Base-by-base conservation (phyloP, 2,797 vertebrate genomes). In the Gymnothorax javanicus region DNA sequence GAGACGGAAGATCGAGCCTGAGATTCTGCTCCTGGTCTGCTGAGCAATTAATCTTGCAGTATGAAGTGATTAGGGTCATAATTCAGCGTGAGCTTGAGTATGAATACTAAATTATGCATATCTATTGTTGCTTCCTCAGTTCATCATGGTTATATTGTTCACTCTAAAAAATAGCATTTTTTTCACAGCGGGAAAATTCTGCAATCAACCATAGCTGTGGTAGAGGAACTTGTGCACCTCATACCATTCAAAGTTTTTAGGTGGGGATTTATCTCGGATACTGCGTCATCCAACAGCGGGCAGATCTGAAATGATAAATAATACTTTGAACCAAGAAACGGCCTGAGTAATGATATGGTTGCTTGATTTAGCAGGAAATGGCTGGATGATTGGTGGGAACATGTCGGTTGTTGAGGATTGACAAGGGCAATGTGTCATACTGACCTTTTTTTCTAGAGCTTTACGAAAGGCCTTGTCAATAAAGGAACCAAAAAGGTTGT, bases 271-370 rank as follows among this genome's bases (percentile, higher is more conserved):
- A 96, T 4, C 0, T 94, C 92, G 25, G 92, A 84, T n/a, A 96
- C 84, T 3, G 92, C 89, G 0, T 92, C 56, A 3, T 56, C 59
- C 88, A 95, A 94, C 89, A 94, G 92, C 56, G 95, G 93, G 90
- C 96, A 96, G 87, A 96, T 93, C 96, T 96, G 92, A 86, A 95
- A 92, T 60, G 84, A 50, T 1, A n/a, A 88, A 17, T 62, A 75
- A 20, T 60, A 57, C 56, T 2, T 77, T 58, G 54, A 52, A 56
- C 23, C 17, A 57, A 82, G 60, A 57, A 82, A 56, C 91, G 64
- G 86, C 0, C 9, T 62, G 25, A 64, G 15, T 57, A 62, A 15
- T 73, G 9, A 71, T 25, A 2, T 56, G 67, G 84, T 27, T 20
- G 33, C 59, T 50, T 43, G 33, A 50, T 20, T 1, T 1, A 25